Evolutionary conservation across 2,888 invertebrate species (phyloP), one percentile per base, ranked within the genome.

Genomic region (Harmothoe impar): DNA sequence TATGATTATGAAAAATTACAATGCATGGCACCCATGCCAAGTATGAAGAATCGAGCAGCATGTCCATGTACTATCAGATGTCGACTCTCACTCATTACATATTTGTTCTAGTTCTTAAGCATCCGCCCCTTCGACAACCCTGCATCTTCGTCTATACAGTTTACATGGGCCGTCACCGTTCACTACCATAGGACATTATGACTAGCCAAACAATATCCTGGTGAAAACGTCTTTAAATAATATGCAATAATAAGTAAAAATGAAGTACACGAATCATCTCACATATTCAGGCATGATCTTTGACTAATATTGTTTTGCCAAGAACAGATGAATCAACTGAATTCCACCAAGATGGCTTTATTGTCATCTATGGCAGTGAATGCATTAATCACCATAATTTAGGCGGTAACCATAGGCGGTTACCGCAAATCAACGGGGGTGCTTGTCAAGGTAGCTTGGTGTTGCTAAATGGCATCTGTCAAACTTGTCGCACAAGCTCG

Each of bases 1-100:
- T 81, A 35, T 81, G 81, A 33, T 81, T 3, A 81, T 81, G 81
- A 81, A 81, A 81, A 81, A 81, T 81, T 81, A 81, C 81, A 81
- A 81, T 81, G 81, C 43, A 81, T 81, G 81, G 81, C 81, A 81
- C 12, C 43, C 81, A 35, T 81, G 72, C 31, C 72, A 29, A 72
- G 81, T 81, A 33, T 43, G 43, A 81, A 12, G 43, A 33, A 43
- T 77, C 77, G 33, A 81, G 81, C 81, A 81, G 43, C 81, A 81
- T 33, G 81, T 81, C 20, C 43, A 35, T 77, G 77, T 77, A 31
- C 77, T 29, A 77, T 35, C 20, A n/a, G 81, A 81, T 81, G 81
- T 33, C 43, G 81, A 81, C 81, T 81, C 33, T n/a, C 81, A 81
- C 20, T 81, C 81, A 35, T 81, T 81, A 35, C 43, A 35, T 43